Conservation (phyloP, 2,797 vertebrate species). For the Ctenopoma multispine region DNA sequence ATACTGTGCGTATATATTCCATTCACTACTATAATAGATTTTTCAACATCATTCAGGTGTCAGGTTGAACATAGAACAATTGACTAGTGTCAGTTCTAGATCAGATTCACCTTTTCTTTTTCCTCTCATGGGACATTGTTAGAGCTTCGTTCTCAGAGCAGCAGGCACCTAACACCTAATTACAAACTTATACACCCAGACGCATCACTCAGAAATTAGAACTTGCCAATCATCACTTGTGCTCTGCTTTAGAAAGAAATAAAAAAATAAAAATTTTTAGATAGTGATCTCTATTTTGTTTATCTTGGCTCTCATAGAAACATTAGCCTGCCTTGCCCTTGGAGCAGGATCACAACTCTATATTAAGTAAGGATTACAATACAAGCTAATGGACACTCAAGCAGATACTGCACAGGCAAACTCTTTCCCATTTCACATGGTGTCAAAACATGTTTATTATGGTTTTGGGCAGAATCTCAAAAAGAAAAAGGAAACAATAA, state of each 20-base stretch:
- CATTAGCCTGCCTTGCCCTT: constrained; percentile 16
- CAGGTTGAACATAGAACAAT: neutral
- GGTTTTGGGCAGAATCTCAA: neutral
- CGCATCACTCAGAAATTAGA: neutral
- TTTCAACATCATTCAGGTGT: neutral
- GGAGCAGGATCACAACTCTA: constrained; percentile 21
- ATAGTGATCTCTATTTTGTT: constrained; percentile 50
- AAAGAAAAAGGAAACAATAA: neutral
- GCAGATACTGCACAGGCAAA: constrained; percentile 19
- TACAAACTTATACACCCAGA: constrained; percentile 19
- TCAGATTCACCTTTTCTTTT: constrained; percentile 1
- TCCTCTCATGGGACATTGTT: constrained; percentile 51
- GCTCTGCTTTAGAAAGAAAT: constrained; percentile 6
- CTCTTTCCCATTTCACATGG: neutral
- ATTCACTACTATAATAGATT: too few species aligned
- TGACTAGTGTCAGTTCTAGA: constrained; percentile 1
- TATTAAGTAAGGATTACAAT: constrained; percentile 38
- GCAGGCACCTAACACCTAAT: constrained; percentile 49
- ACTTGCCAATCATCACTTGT: neutral
- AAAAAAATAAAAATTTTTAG: neutral
- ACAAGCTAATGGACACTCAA: constrained; percentile 14
- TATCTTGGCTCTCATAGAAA: constrained; percentile 48
- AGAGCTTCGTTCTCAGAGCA: constrained; percentile 37
- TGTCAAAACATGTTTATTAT: neutral
- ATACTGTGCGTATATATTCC: neutral